A percentile compares a stretch with the other conserved stretches of the same genome.
These are phyloP conservation scores for Papilio protenor DNA, from an alignment of 2,888 invertebrate species.

Conservation along the genomic window DNA sequence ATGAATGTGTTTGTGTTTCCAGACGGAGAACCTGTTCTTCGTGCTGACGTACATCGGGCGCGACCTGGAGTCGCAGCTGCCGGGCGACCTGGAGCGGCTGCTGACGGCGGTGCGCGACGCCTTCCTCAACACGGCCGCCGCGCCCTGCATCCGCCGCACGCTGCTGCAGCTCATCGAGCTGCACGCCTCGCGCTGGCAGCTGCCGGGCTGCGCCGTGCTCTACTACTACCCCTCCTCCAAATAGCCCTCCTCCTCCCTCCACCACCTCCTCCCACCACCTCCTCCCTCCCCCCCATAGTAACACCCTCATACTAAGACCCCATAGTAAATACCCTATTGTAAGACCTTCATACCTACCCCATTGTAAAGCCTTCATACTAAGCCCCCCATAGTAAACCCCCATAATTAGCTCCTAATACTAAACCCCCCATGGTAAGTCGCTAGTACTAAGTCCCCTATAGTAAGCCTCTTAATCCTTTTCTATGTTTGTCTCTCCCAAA, in stretches of 20 bases:
- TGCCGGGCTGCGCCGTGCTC: conserved; percentile 94
- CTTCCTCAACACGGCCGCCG: conserved; percentile 90
- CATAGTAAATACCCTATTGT: too few species aligned
- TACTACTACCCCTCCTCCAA: conserved; percentile 92
- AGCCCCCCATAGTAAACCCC: background rate
- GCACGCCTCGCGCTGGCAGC: conserved; percentile 95
- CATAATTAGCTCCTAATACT: background rate
- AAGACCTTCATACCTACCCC: too few species aligned
- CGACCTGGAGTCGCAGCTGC: conserved; percentile 92
- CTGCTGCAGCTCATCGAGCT: conserved; percentile 95
- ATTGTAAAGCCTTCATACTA: too few species aligned
- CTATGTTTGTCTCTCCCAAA: too few species aligned
- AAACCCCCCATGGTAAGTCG: too few species aligned
- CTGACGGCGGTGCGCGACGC: conserved; percentile 93
- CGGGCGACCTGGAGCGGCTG: conserved; percentile 91
- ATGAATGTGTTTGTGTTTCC: conserved; percentile 37
- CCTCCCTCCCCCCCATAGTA: background rate
- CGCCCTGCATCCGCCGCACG: conserved; percentile 91
- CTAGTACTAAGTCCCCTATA: background rate
- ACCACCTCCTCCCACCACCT: background rate
- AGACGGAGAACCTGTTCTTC: conserved; percentile 95
- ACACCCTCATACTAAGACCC: too few species aligned
- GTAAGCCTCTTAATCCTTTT: background rate
- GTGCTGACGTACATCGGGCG: conserved; percentile 94
- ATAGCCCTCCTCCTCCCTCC: conserved; percentile 52